Conservation (phyloP, 1,140 invertebrate species). For the Tachypleus tridentatus region DNA sequence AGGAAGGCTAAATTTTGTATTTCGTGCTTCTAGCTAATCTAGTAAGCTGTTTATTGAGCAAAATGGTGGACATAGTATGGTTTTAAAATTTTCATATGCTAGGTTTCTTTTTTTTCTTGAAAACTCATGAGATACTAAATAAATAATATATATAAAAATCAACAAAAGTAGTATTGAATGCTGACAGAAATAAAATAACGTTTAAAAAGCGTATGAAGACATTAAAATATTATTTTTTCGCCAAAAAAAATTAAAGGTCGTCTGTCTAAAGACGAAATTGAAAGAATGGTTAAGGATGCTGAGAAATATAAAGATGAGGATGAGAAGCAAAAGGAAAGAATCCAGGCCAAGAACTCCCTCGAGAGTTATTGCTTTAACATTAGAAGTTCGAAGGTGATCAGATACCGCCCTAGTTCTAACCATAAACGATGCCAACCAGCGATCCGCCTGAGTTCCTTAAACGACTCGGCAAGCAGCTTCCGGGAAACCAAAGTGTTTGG, state of each 20-base stretch:
- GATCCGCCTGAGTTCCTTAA: slow-evolving; percentile 32
- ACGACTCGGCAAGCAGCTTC: slow-evolving; percentile 33
- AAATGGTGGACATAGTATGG: no score
- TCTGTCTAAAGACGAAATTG: slow-evolving; percentile 90
- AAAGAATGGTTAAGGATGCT: slow-evolving; percentile 55
- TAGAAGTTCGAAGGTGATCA: background rate
- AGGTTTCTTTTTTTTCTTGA: no score
- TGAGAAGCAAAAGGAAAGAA: slow-evolving; percentile 72
- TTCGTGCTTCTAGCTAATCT: no score
- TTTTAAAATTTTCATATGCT: no score
- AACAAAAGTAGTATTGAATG: no score
- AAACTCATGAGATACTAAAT: no score
- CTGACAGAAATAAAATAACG: no score
- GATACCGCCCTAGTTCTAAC: background rate
- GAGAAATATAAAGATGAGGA: slow-evolving; percentile 42
- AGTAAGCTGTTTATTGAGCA: no score
- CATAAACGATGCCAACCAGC: slow-evolving; percentile 2
- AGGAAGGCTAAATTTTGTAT: no score
- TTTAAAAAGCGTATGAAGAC: no score
- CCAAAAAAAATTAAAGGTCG: slow-evolving; percentile 55
- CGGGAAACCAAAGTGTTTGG: slow-evolving; percentile 55
- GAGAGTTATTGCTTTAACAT: background rate
- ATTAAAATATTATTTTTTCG: no score
- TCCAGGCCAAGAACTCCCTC: slow-evolving; percentile 67
- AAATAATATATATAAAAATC: no score